Evolutionary conservation across 1,140 invertebrate genomes (phyloP).

Genomic region (Parasteatoda tepidariorum): DNA sequence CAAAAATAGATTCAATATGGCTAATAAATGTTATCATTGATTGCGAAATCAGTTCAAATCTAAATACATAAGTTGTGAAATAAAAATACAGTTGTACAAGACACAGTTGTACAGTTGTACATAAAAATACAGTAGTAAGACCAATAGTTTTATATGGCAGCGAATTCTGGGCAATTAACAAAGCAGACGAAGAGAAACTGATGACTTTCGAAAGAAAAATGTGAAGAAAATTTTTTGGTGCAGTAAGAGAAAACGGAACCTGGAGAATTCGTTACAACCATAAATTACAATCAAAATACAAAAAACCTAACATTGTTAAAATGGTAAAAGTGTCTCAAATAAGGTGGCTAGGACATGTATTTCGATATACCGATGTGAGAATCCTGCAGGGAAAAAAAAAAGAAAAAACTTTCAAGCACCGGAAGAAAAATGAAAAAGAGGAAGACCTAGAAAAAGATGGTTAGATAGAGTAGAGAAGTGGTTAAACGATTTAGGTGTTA

Average conservation of each 20-base stretch:
- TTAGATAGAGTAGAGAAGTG: not conserved
- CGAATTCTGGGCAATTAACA: too few relatives aligned
- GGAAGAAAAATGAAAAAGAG: not conserved
- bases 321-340: not conserved
- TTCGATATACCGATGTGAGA: not conserved
- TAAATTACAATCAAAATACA: slow-evolving; percentile 2
- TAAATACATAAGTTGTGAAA: too few relatives aligned
- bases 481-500: too few relatives aligned
- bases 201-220: not conserved
- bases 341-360: not conserved
- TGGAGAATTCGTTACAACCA: slow-evolving; percentile 1
- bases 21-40: too few relatives aligned
- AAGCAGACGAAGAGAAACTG: too few relatives aligned
- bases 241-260: not conserved
- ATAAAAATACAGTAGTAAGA: too few relatives aligned
- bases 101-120: too few relatives aligned
- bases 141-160: too few relatives aligned
- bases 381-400: not conserved
- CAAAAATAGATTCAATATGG: too few relatives aligned
- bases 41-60: too few relatives aligned
- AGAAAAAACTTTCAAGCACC: not conserved
- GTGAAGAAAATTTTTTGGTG: not conserved
- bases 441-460: not conserved
- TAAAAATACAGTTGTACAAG: too few relatives aligned
- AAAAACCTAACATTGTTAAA: not conserved